phyloP scores from a whole-genome alignment of 2,888 invertebrate genomes.

The Melieria crassipennis region DNA sequence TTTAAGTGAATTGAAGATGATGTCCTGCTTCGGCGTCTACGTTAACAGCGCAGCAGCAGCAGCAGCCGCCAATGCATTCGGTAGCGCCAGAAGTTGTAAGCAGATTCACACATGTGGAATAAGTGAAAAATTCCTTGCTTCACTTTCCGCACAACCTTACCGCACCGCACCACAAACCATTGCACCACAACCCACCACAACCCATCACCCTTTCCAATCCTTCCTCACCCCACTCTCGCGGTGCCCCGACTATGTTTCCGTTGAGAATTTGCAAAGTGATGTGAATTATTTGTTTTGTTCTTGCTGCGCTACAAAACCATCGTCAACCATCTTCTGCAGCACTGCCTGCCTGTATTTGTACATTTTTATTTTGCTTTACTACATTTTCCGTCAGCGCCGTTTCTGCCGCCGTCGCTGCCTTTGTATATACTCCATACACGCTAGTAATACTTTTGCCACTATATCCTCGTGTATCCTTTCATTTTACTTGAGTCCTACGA shows the following conservation, averaged over 20 bases:
- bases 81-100: not conserved
- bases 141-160: slow-evolving; percentile 26
- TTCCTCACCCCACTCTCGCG: slow-evolving; percentile 25
- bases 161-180: slow-evolving; percentile 41
- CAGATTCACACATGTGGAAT: slow-evolving; percentile 39
- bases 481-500: too few species aligned
- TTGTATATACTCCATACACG: too few species aligned
- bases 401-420: too few species aligned
- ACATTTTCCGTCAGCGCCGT: too few species aligned
- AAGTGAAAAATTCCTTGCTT: slow-evolving; percentile 38
- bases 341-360: too few species aligned
- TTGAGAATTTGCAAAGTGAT: slow-evolving; percentile 35
- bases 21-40: not conserved
- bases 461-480: not conserved
- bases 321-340: not conserved
- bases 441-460: too few species aligned
- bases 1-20: slow-evolving; percentile 16
- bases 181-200: not conserved
- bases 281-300: slow-evolving; percentile 22
- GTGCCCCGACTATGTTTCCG: slow-evolving; percentile 34
- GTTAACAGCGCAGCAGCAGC: not conserved
- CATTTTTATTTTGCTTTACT: too few species aligned
- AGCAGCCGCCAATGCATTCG: slow-evolving; percentile 6
- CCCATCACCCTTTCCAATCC: slow-evolving; percentile 11
- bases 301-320: not conserved